Evolutionary conservation across 2,888 invertebrate species (phyloP), one percentile per base, ranked within the genome.

Genomic region (Meganola albula): DNA sequence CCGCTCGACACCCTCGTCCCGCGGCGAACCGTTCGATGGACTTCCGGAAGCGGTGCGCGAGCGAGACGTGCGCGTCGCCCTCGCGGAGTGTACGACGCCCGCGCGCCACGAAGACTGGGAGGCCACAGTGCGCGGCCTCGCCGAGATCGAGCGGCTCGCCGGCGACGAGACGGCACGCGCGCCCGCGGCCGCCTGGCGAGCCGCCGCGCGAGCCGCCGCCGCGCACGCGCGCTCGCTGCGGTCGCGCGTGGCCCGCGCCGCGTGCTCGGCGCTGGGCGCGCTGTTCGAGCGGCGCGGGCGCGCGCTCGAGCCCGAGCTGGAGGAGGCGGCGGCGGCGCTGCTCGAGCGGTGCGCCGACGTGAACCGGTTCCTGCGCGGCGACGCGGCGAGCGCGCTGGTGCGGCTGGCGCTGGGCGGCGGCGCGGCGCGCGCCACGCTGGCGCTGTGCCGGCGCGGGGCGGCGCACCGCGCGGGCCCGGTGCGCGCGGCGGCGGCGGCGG

Each of bases 271-370:
- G 4, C 87, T 97, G 23, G 91, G 92, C 1, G 93, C 96, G 39
- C 74, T 99, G 48, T 98, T 96, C 66, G 80, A 85, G 13, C 76
- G 89, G 2, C 89, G 90, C 37, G 87, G 87, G 2, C 87, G 87
- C 5, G 73, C 66, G 3, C 61, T 90, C 2, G 90, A 90, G 23
- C 78, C 94, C 82, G 97, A 98, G 74, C 83, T 96, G 31, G 98
- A 98, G 61, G 94, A 95, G 63, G 88, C 96, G 29, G 92, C 92
- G 0, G 90, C 89, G 11, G 92, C 94, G 6, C 78, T 98, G 35
- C 87, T 98, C 14, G 93, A 94, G 51, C 92, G 97, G 40, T 93
- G 95, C 28, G 96, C 97, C 0, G 98, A 99, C 63, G 97, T 96
- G 4, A 98, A 97, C 77, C 92, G 93, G 53, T 98, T 99, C 69